Conservation (phyloP, 2,797 vertebrate genomes). For the Crax fasciolata region DNA sequence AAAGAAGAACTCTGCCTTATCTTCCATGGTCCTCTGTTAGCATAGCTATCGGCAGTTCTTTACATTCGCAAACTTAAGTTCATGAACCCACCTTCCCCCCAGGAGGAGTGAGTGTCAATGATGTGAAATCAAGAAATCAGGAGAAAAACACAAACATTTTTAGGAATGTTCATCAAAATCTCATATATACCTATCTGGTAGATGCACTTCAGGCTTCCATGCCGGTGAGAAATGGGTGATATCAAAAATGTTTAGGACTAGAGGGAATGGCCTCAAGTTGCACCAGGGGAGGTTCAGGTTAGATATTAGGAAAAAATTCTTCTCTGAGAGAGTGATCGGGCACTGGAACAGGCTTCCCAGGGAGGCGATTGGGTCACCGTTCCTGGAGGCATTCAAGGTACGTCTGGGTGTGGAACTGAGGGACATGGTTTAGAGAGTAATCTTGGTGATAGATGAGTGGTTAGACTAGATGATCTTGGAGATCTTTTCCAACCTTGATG, state of each 20-base stretch:
- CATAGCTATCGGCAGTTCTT: background rate
- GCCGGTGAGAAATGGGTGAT: background rate
- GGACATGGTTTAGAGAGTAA: too few species aligned
- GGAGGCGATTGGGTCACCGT: too few species aligned
- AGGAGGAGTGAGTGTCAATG: background rate
- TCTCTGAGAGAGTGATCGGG: too few species aligned
- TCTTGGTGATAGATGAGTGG: too few species aligned
- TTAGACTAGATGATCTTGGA: too few species aligned
- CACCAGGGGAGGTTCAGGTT: too few species aligned
- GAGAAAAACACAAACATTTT: background rate
- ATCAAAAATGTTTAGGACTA: background rate
- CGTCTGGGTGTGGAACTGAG: too few species aligned
- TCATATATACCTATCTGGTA: background rate
- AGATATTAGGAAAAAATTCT: too few species aligned
- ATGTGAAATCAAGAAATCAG: background rate
- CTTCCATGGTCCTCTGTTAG: background rate
- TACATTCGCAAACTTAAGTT: background rate
- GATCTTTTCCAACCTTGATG: too few species aligned
- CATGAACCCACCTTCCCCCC: fast-evolving
- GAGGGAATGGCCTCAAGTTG: too few species aligned
- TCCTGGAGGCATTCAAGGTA: too few species aligned
- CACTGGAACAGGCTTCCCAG: too few species aligned
- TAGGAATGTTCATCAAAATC: background rate
- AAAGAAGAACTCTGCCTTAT: background rate
- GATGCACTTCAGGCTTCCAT: background rate